Conservation (phyloP, 2,113 vertebrate genomes). For the Forbesichthys agassizii region DNA sequence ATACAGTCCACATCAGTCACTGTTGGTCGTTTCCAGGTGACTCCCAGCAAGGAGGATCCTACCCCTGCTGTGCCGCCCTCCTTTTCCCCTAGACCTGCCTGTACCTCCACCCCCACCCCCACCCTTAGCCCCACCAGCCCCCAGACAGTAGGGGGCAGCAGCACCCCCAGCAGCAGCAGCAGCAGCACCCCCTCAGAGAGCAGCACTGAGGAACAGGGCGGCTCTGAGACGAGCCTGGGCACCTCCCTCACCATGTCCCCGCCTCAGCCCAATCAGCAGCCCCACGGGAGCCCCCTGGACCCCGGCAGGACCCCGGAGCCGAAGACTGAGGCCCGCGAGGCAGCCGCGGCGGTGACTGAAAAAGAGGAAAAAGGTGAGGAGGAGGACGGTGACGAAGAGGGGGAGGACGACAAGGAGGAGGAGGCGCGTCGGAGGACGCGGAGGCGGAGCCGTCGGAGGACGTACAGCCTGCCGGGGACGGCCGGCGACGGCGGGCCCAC, state of each 20-base stretch:
- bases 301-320: slow-evolving; percentile 27
- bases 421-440: slow-evolving; percentile 45
- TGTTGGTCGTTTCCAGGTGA: slow-evolving; percentile 91
- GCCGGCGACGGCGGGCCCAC: slow-evolving; percentile 73
- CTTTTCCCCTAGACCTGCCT: too few species aligned
- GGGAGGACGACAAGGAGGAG: slow-evolving; percentile 33
- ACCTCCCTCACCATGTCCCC: slow-evolving; percentile 64
- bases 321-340: slow-evolving; percentile 16
- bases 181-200: slow-evolving; percentile 42
- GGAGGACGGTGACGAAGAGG: slow-evolving; percentile 40
- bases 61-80: background rate
- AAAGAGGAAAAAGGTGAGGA: slow-evolving; percentile 13
- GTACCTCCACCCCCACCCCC: background rate
- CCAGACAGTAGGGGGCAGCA: background rate
- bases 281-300: slow-evolving; percentile 39
- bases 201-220: slow-evolving; percentile 63
- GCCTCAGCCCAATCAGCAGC: slow-evolving; percentile 32
- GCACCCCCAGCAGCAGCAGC: background rate
- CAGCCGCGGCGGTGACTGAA: slow-evolving; percentile 17
- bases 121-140: background rate
- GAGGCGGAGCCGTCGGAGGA: slow-evolving; percentile 61
- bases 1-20: slow-evolving; percentile 78
- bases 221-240: slow-evolving; percentile 56
- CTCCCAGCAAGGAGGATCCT: slow-evolving; percentile 74
- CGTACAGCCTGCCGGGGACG: slow-evolving; percentile 66